Conservation (phyloP, 1,140 invertebrate genomes). For the Procambarus virginalis region DNA sequence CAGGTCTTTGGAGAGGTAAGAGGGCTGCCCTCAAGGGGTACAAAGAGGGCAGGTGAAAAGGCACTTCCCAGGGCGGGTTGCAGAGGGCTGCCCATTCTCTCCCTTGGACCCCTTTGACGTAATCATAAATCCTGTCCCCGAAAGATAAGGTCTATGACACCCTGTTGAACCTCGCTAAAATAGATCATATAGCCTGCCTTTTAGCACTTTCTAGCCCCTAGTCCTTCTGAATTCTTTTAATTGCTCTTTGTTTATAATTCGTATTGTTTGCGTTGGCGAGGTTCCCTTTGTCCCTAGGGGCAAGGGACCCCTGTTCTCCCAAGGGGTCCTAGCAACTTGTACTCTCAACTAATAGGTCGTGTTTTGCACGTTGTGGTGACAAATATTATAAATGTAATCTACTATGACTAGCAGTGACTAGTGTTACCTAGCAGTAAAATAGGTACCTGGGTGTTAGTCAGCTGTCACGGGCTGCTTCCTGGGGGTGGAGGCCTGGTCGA, state of each 20-base stretch:
- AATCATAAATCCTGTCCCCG: too few species aligned
- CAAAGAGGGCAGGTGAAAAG: slow-evolving; percentile 48
- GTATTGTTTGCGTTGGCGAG: slow-evolving; percentile 19
- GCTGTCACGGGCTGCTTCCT: too few species aligned
- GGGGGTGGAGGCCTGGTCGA: too few species aligned
- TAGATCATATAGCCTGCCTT: not conserved
- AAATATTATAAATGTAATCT: too few species aligned
- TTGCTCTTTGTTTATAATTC: slow-evolving; percentile 32
- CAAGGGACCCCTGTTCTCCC: too few species aligned
- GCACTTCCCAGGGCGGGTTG: slow-evolving; percentile 36
- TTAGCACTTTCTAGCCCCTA: not conserved
- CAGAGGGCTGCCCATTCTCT: slow-evolving; percentile 6
- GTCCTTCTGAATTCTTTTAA: slow-evolving; percentile 25
- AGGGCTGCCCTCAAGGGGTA: slow-evolving; percentile 4
- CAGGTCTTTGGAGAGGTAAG: not conserved
- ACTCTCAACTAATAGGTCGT: too few species aligned
- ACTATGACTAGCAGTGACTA: too few species aligned
- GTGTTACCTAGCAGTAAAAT: too few species aligned
- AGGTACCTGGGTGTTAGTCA: too few species aligned
- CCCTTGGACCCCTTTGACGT: not conserved
- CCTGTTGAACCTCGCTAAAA: not conserved
- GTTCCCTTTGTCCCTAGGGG: slow-evolving; percentile 20
- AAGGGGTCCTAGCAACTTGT: too few species aligned
- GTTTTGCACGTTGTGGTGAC: too few species aligned
- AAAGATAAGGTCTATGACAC: not conserved